phyloP scores from a whole-genome alignment of 2,113 vertebrate genomes.

The Marcusenius ussheri region DNA sequence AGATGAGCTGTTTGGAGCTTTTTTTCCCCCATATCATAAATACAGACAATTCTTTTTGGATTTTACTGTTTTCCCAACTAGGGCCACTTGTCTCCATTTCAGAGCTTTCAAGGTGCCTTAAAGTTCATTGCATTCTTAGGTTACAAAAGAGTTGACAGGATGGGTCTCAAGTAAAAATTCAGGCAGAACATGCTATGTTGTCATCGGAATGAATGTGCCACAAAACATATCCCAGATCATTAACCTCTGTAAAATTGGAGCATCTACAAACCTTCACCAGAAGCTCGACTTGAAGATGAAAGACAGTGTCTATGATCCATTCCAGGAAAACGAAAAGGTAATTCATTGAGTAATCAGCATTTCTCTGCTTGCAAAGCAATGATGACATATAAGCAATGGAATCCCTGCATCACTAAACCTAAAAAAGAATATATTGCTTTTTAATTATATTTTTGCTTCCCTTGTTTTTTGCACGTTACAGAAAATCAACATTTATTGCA shows the following conservation, averaged over 20 bases:
- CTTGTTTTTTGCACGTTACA: background rate
- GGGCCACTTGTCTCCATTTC: background rate
- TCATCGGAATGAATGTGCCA: background rate
- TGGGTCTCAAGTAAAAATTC: background rate
- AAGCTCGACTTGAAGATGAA: background rate
- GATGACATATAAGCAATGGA: background rate
- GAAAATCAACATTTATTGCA: slow-evolving; percentile 9
- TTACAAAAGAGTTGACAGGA: background rate
- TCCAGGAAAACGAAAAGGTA: background rate
- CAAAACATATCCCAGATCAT: background rate
- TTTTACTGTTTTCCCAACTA: background rate
- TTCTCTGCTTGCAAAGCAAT: background rate
- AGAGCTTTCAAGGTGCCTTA: background rate
- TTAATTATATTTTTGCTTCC: background rate
- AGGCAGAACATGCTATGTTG: background rate
- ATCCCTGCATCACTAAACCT: background rate
- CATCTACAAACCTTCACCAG: background rate
- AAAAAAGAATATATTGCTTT: background rate
- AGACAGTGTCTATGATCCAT: background rate
- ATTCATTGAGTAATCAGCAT: background rate
- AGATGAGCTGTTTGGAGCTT: background rate
- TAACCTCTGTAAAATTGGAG: background rate
- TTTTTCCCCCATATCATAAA: background rate
- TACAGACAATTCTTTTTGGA: background rate
- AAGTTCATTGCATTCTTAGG: background rate